Evolutionary conservation across 2,113 vertebrate genomes (phyloP).

Genomic region (Equus quagga): DNA sequence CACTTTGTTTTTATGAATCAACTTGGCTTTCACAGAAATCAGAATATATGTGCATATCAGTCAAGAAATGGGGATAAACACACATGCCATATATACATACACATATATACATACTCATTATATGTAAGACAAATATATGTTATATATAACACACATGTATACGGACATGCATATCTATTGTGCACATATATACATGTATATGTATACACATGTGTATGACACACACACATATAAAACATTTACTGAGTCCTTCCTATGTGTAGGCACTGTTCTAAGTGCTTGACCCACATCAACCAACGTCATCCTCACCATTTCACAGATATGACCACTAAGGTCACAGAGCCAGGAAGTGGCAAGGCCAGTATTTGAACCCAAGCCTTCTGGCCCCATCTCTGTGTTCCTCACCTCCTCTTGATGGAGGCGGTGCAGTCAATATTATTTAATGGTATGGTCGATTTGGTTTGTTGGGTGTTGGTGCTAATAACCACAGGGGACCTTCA

Average conservation of each 20-base stretch:
- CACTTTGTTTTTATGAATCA: constrained; percentile 36
- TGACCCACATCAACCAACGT: neutral
- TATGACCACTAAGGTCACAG: neutral
- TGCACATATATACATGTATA: neutral
- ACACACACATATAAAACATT: neutral
- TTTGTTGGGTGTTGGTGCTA: neutral
- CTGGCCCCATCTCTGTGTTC: neutral
- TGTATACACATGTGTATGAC: neutral
- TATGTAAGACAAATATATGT: neutral
- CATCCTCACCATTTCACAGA: neutral
- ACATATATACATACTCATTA: neutral
- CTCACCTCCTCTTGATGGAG: neutral
- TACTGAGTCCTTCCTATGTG: neutral
- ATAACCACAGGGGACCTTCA: neutral
- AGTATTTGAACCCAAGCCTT: neutral
- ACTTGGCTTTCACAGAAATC: constrained; percentile 28
- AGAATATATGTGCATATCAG: neutral
- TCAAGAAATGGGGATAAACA: neutral
- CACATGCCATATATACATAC: neutral
- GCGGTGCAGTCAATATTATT: neutral
- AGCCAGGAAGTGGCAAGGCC: neutral
- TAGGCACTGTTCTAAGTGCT: neutral
- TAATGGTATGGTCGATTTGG: neutral
- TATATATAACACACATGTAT: neutral
- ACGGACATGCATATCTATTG: neutral